phyloP scores from a whole-genome alignment of 2,797 vertebrate species.

The Cyprinodon diabolis region DNA sequence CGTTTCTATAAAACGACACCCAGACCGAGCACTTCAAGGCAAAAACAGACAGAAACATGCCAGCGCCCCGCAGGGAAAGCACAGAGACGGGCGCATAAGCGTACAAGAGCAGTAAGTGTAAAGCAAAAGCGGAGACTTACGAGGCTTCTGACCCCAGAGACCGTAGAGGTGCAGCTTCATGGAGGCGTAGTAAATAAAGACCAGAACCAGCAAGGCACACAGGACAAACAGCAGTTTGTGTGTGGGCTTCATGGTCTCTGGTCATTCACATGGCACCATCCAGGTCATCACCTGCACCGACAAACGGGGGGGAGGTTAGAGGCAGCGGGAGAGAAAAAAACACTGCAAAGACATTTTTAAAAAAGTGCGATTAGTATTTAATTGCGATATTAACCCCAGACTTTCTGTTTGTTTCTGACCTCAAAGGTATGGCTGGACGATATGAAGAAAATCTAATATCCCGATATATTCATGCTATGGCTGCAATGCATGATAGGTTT shows the following conservation, averaged over 20 bases:
- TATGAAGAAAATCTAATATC: too few relatives aligned
- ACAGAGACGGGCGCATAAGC: too few relatives aligned
- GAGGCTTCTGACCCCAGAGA: constrained; percentile 90
- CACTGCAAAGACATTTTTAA: too few relatives aligned
- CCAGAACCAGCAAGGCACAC: constrained; percentile 94
- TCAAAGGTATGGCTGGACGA: too few relatives aligned
- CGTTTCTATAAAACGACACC: too few relatives aligned
- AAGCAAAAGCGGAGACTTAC: constrained; percentile 83
- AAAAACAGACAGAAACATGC: constrained; percentile 5
- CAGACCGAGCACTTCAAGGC: background rate
- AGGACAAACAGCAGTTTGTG: constrained; percentile 95
- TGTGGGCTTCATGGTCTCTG: constrained; percentile 92
- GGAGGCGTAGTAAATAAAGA: constrained; percentile 95
- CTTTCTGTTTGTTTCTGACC: too few relatives aligned
- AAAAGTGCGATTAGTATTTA: too few relatives aligned
- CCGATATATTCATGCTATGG: too few relatives aligned
- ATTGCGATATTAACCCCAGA: too few relatives aligned
- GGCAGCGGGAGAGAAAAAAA: background rate
- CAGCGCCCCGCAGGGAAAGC: constrained; percentile 9
- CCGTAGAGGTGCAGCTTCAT: constrained; percentile 90
- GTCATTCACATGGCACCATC: constrained; percentile 89
- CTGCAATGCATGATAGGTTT: too few relatives aligned
- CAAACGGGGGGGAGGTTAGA: background rate
- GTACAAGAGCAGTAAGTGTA: background rate
- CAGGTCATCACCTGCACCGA: constrained; percentile 84